A percentile compares a stretch with the other conserved stretches of the same genome.
These are phyloP conservation scores for Oceanodroma leucorhoa DNA, from an alignment of 2,797 vertebrate genomes.

Conservation along the genomic window DNA sequence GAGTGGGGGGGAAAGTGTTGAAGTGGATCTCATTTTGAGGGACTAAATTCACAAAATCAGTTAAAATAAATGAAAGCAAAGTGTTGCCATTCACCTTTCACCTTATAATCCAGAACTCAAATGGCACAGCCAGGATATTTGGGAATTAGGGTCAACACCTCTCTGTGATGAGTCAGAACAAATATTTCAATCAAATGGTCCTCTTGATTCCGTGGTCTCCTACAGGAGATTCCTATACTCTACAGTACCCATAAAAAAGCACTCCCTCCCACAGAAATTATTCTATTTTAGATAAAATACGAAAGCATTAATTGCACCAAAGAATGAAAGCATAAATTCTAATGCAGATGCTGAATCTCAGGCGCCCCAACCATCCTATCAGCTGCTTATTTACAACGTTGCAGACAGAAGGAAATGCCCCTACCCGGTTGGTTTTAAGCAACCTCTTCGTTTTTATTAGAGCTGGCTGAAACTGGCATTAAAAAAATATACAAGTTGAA, in stretches of 20 bases:
- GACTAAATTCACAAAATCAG: background rate
- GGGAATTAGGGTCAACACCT: background rate
- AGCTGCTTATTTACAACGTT: fast-evolving
- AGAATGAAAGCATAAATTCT: background rate
- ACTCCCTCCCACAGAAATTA: background rate
- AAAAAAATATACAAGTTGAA: background rate
- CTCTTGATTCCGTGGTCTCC: background rate
- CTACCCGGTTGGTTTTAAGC: background rate
- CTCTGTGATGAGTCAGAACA: background rate
- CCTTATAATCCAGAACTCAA: background rate
- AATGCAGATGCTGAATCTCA: background rate
- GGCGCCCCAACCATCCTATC: background rate
- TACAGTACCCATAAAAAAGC: background rate
- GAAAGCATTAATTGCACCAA: background rate
- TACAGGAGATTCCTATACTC: background rate
- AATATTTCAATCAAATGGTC: background rate
- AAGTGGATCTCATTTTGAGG: background rate
- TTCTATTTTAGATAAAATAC: background rate
- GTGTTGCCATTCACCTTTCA: background rate
- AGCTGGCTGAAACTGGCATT: background rate
- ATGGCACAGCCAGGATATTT: background rate
- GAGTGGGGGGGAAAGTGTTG: fast-evolving
- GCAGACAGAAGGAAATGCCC: background rate
- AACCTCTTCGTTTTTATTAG: background rate
- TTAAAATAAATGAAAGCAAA: background rate